phyloP scores from a whole-genome alignment of 2,797 vertebrate species.

The Molossus alvarezi region DNA sequence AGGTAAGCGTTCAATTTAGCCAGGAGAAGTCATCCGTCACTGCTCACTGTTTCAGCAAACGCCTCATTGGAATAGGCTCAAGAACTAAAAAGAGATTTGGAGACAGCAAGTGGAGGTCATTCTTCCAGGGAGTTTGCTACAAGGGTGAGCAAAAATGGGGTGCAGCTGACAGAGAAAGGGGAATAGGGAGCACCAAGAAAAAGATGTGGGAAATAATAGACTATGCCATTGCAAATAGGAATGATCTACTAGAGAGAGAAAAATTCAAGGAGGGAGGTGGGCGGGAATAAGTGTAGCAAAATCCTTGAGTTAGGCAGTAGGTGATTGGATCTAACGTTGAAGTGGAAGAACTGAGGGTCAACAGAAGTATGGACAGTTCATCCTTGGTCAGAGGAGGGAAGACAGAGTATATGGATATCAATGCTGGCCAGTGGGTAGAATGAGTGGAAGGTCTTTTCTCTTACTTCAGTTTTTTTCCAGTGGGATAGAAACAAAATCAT shows the following conservation, averaged over 20 bases:
- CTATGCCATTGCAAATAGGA: neutral
- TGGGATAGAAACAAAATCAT: neutral
- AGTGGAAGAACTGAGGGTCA: neutral
- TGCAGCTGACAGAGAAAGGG: neutral
- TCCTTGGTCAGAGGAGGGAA: neutral
- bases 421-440: neutral
- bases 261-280: neutral
- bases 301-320: neutral
- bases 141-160: neutral
- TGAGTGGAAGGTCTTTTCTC: neutral
- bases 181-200: neutral
- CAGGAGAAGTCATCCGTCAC: neutral
- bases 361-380: neutral
- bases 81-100: neutral
- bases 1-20: neutral
- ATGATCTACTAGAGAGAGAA: neutral
- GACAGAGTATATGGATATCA: neutral
- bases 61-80: neutral
- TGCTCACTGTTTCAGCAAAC: neutral
- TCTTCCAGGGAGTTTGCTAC: neutral
- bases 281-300: neutral
- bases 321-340: neutral
- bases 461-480: neutral
- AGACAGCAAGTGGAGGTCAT: neutral
- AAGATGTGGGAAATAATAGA: constrained; percentile 1